phyloP scores from a whole-genome alignment of 2,888 invertebrate genomes.

The Phalera bucephala region DNA sequence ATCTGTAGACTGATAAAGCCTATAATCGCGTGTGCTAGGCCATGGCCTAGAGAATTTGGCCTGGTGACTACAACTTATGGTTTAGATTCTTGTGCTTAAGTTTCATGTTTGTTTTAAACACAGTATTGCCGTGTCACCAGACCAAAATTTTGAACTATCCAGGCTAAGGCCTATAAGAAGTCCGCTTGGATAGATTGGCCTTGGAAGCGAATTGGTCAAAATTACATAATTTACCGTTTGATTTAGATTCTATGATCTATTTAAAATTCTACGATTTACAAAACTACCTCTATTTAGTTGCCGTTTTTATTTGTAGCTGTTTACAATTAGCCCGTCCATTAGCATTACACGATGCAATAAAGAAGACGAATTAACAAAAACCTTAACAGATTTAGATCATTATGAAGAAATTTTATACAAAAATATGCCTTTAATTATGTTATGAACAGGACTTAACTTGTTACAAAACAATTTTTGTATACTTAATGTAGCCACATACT shows the following conservation, averaged over 20 bases:
- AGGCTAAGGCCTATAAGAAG: constrained; percentile 9
- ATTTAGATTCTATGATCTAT: constrained; percentile 37
- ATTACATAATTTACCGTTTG: constrained; percentile 26
- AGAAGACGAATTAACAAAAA: too few species aligned
- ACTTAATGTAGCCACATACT: too few species aligned
- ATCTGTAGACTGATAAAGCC: constrained; percentile 21
- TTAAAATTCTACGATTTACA: constrained; percentile 37
- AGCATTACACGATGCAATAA: constrained; percentile 7
- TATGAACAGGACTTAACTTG: too few species aligned
- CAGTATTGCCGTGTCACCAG: too few species aligned
- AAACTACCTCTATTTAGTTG: constrained; percentile 53
- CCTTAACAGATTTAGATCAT: too few species aligned
- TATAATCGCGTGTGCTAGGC: constrained; percentile 27
- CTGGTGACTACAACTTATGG: constrained; percentile 1
- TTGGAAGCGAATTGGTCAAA: constrained; percentile 60
- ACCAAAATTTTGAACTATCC: too few species aligned
- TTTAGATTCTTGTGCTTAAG: constrained; percentile 13
- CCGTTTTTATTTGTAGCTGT: constrained; percentile 38
- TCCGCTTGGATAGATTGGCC: constrained; percentile 34
- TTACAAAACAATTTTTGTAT: too few species aligned
- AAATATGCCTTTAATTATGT: too few species aligned
- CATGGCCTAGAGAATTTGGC: constrained; percentile 6
- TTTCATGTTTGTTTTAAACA: too few species aligned
- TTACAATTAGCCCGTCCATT: constrained; percentile 41
- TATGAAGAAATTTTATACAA: too few species aligned